These are phyloP conservation scores for Nebria ingens DNA, from an alignment of 1,140 invertebrate genomes.

Conservation along the genomic window DNA sequence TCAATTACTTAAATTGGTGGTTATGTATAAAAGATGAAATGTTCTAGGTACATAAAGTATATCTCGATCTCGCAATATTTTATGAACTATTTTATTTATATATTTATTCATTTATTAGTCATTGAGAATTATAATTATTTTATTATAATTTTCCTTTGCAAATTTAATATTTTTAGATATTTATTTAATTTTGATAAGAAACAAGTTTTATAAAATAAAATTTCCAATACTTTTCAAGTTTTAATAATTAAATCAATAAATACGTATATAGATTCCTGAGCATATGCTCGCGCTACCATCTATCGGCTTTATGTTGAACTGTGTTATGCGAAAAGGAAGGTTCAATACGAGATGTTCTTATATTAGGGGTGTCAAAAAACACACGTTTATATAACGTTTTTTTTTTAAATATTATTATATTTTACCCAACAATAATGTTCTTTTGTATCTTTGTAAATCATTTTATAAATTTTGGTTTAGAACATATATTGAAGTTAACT, in stretches of 20 bases:
- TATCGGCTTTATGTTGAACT: neutral
- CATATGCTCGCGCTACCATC: neutral
- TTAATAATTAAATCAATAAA: neutral
- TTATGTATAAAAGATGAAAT: neutral
- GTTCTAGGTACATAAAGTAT: neutral
- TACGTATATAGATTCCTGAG: neutral
- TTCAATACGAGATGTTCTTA: neutral
- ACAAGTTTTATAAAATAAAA: neutral
- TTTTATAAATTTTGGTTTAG: neutral
- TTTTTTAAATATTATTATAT: neutral
- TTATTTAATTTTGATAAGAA: neutral
- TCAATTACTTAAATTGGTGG: constrained; percentile 1
- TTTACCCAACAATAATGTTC: neutral
- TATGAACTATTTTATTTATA: neutral
- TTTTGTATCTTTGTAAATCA: neutral
- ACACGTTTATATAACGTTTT: neutral
- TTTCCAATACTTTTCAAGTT: neutral
- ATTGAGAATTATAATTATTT: neutral
- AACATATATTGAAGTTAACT: neutral
- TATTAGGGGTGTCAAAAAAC: neutral
- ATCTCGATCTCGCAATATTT: no score
- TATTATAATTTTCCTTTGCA: no score
- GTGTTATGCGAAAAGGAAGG: neutral
- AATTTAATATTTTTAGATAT: neutral
- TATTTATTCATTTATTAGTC: neutral